Conservation (phyloP, 1,140 invertebrate genomes). For the Lutraria rhynchaena region DNA sequence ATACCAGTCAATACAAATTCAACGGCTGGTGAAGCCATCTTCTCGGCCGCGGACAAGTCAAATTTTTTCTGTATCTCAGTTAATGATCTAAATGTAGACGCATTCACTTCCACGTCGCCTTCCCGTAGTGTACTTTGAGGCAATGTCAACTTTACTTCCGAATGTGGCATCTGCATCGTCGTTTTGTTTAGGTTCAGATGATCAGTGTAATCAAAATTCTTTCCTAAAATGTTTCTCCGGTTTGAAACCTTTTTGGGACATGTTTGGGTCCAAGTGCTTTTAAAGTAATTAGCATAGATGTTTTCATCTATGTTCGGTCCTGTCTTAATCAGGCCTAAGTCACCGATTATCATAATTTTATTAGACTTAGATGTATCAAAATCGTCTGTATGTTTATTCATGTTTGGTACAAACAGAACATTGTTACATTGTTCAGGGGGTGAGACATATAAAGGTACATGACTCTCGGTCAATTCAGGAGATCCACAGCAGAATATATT, state of each 20-base stretch:
- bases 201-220: not conserved
- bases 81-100: not conserved
- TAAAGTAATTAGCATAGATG: not conserved
- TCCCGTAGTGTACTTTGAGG: conserved; percentile 2
- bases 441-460: not conserved
- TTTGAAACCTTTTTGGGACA: not conserved
- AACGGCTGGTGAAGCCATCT: conserved; percentile 20
- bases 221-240: conserved; percentile 15
- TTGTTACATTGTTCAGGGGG: not conserved
- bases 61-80: not conserved
- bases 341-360: no score
- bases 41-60: not conserved
- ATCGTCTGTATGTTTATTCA: not conserved
- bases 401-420: not conserved
- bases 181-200: not conserved
- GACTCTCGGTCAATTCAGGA: not conserved
- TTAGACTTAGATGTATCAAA: not conserved
- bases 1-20: conserved; percentile 22
- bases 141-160: conserved; percentile 29
- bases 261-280: conserved; percentile 11
- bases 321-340: not conserved
- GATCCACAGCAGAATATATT: not conserved
- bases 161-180: conserved; percentile 23
- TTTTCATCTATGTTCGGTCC: conserved; percentile 1
- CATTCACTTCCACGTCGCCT: conserved; percentile 5